Evolutionary conservation across 2,113 vertebrate genomes (phyloP).

Genomic region (Ophthalmolycus amberensis): DNA sequence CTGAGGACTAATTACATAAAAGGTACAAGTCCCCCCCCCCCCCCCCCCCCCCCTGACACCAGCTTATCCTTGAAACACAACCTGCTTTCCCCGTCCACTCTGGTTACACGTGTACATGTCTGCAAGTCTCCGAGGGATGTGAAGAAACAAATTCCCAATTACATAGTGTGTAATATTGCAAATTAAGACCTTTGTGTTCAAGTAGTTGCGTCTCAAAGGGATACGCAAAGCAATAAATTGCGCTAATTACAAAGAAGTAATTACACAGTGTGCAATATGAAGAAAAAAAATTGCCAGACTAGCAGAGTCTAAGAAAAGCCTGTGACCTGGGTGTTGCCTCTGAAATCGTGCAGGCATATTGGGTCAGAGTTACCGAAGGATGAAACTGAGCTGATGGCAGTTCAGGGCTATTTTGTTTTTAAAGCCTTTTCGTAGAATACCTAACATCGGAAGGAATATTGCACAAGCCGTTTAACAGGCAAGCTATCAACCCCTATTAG

Average conservation of each 20-base stretch:
- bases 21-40: slow-evolving; percentile 22
- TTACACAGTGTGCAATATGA: slow-evolving; percentile 73
- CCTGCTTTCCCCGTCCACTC: slow-evolving; percentile 47
- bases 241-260: slow-evolving; percentile 79
- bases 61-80: slow-evolving; percentile 40
- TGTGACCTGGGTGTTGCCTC: slow-evolving; percentile 55
- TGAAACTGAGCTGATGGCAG: slow-evolving; percentile 25
- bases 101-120: slow-evolving; percentile 35
- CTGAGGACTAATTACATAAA: slow-evolving; percentile 55
- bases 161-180: slow-evolving; percentile 72
- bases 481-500: slow-evolving; percentile 58
- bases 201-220: slow-evolving; percentile 67
- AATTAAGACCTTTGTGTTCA: slow-evolving; percentile 76
- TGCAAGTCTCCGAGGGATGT: slow-evolving; percentile 46
- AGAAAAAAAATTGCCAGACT: slow-evolving; percentile 57
- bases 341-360: slow-evolving; percentile 23
- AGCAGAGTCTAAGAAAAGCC: slow-evolving; percentile 72
- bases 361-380: slow-evolving; percentile 33
- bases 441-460: slow-evolving; percentile 31
- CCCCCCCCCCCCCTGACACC: slow-evolving; percentile 17
- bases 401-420: not conserved
- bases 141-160: slow-evolving; percentile 75
- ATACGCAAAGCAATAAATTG: slow-evolving; percentile 77
- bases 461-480: slow-evolving; percentile 48
- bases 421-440: slow-evolving; percentile 18